These are phyloP conservation scores for Protonibea diacanthus DNA, from an alignment of 2,797 vertebrate genomes.

Conservation along the genomic window DNA sequence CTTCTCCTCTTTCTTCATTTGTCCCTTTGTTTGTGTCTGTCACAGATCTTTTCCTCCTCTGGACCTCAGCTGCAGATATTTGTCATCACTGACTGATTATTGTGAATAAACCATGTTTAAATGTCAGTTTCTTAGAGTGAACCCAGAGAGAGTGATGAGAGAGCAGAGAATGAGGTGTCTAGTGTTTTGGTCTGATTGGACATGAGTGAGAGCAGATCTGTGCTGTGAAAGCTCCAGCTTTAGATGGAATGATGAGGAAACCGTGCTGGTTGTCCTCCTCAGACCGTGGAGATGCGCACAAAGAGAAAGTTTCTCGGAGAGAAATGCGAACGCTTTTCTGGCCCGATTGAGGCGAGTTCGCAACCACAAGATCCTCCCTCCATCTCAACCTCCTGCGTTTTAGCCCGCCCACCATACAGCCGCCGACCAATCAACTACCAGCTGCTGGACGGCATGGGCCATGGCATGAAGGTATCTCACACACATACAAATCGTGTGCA, in stretches of 20 bases:
- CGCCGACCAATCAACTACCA: constrained; percentile 90
- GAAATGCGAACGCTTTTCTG: no score
- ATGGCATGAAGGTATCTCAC: constrained; percentile 89
- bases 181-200: not conserved
- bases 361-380: constrained; percentile 83
- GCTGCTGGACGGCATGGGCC: constrained; percentile 88
- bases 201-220: not conserved
- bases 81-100: no score
- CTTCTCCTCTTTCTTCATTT: not conserved
- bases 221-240: not conserved
- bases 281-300: constrained; percentile 92
- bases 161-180: no score
- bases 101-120: no score
- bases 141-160: no score
- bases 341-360: constrained; percentile 81
- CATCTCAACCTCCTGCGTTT: constrained; percentile 35
- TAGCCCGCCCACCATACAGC: constrained; percentile 83
- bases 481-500: not conserved
- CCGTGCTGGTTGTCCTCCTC: not conserved
- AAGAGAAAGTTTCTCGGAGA: constrained; percentile 91
- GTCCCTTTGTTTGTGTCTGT: not conserved
- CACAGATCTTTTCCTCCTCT: not conserved
- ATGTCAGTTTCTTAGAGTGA: no score
- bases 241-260: no score
- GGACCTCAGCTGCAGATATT: no score